These are phyloP conservation scores for Papilio xuthus DNA, from an alignment of 1,140 invertebrate genomes.

Conservation along the genomic window DNA sequence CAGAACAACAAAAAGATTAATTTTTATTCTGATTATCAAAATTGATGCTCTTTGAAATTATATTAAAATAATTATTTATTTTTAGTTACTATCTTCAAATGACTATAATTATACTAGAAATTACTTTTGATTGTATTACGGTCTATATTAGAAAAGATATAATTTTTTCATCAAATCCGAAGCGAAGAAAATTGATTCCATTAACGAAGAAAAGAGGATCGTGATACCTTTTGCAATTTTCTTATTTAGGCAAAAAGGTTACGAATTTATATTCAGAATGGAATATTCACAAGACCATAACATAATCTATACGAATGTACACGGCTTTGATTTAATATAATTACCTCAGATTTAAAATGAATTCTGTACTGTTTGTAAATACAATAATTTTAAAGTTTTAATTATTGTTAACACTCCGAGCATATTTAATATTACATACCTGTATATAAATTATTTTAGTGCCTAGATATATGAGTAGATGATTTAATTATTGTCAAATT, in stretches of 20 bases:
- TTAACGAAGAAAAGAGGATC: constrained; percentile 14
- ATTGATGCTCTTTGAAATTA: neutral
- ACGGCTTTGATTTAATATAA: neutral
- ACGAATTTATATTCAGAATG: constrained; percentile 16
- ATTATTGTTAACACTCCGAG: too few species aligned
- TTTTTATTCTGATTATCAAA: neutral
- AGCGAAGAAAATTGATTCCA: constrained; percentile 22
- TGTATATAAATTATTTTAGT: too few species aligned
- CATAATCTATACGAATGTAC: neutral
- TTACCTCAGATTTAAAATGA: neutral
- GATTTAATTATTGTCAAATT: too few species aligned
- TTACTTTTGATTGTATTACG: neutral
- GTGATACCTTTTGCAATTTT: constrained; percentile 18
- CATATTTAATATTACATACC: too few species aligned
- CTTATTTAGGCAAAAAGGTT: constrained; percentile 3
- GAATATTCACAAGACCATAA: neutral
- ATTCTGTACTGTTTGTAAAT: neutral
- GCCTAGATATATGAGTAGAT: too few species aligned
- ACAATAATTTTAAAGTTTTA: neutral
- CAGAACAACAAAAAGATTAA: too few species aligned
- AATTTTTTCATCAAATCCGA: constrained; percentile 17
- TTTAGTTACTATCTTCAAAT: too few species aligned
- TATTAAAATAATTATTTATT: too few species aligned
- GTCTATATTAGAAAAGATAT: neutral
- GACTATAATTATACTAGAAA: neutral